Base-by-base conservation (phyloP, 2,113 vertebrate species). In the Syngnathus floridae region DNA sequence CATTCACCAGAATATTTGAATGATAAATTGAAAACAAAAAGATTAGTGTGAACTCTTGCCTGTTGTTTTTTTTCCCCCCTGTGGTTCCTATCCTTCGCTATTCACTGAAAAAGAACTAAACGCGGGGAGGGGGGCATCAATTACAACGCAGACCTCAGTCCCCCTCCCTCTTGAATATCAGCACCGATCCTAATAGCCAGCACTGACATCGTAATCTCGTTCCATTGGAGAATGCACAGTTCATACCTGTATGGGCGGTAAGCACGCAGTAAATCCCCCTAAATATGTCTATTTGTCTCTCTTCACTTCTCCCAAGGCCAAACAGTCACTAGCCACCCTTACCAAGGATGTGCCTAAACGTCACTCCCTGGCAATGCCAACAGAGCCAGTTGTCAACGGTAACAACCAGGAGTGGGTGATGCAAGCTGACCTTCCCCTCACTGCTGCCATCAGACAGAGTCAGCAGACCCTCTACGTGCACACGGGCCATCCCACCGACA, bases 401-500 rank as follows among this genome's bases (percentile, higher is more conserved):
- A 99, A 95, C 90, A 99, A 95, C 89, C 97, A 99, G 90, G 97
- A 99, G 88, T 99, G 97, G 97, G 97, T 98, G 90, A 94, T 96
- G 90, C 95, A 99, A 78, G 94, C 95, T 0, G 97, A 99, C 88
- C 93, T 98, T 64, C 97, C 97, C 0, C 92, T 99, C 80, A 99
- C 97, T 0, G 97, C 96, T 0, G 97, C 97, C 76, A 98, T 98
- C 89, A 91, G 97, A 67, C 97, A 99, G 91, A 98, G 96, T 87
- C 97, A 99, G 88, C 97, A 99, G 90, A 97, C 94, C 0, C 93
- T 99, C 43, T 97, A 98, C 57, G 92, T 92, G 0, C 95, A 99
- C 81, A 90, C 94, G 0, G 92, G 91, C 26, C 94, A 96, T 86
- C 91, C 94, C 0, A 91, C 2, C 0, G 97, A 99, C 86, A 88